phyloP scores from a whole-genome alignment of 2,113 vertebrate species.

The Lates calcarifer region DNA sequence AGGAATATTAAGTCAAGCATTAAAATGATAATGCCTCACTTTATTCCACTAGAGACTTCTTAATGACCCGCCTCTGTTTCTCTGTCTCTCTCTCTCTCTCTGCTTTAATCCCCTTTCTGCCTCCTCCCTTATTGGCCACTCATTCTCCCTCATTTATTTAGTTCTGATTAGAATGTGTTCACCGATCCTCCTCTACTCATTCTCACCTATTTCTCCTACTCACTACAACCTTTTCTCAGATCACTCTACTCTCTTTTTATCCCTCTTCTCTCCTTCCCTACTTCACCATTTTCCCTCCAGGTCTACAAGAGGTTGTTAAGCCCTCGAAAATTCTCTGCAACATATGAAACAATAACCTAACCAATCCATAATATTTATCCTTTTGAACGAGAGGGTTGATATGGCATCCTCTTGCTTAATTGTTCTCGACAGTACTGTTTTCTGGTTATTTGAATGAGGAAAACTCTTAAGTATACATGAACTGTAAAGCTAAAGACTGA shows the following conservation, averaged over 20 bases:
- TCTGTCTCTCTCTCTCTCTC: constrained; percentile 48
- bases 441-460: neutral
- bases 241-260: neutral
- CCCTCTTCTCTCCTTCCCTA: too few relatives aligned
- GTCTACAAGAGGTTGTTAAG: neutral
- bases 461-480: neutral
- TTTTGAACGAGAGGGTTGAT: neutral
- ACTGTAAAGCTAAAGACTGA: neutral
- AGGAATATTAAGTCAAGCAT: constrained; percentile 66
- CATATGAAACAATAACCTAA: too few relatives aligned
- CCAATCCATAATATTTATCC: too few relatives aligned
- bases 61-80: constrained; percentile 61
- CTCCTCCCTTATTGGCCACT: constrained; percentile 69
- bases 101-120: constrained; percentile 62
- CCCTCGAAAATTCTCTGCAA: neutral
- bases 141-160: constrained; percentile 73
- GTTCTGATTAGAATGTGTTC: constrained; percentile 70
- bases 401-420: neutral
- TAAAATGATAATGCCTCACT: constrained; percentile 69
- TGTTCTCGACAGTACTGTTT: neutral
- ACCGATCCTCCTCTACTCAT: constrained; percentile 48
- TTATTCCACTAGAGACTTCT: constrained; percentile 63
- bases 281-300: neutral
- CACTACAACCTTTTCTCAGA: neutral
- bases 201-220: neutral